Conservation (phyloP, 2,888 invertebrate genomes). For the Aleiodes testaceus region DNA sequence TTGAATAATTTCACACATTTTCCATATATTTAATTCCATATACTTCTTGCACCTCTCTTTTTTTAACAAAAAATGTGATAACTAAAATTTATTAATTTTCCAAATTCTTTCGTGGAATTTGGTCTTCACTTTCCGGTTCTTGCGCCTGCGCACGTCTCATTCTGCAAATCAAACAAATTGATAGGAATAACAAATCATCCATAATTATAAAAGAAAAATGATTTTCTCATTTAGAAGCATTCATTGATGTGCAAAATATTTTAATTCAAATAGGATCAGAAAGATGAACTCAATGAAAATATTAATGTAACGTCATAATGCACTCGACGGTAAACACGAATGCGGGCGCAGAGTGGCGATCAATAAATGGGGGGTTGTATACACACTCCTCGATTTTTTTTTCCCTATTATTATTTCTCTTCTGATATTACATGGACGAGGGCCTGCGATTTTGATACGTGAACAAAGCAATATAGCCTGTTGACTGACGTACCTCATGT, state of each 20-base stretch:
- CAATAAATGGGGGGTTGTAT: conserved; percentile 29
- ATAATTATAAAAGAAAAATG: no score
- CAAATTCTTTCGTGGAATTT: no score
- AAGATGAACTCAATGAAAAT: conserved; percentile 1
- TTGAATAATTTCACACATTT: no score
- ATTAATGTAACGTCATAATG: conserved; percentile 23
- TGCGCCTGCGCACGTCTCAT: no score
- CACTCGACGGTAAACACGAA: conserved; percentile 28
- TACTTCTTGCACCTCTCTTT: no score
- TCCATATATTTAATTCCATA: no score
- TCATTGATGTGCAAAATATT: background rate
- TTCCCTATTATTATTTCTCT: background rate
- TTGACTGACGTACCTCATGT: conserved; percentile 48
- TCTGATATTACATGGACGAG: background rate
- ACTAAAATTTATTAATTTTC: no score
- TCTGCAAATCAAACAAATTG: no score
- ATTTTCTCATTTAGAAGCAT: background rate
- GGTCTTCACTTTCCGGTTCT: no score
- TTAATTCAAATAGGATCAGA: background rate
- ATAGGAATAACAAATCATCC: no score
- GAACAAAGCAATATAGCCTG: conserved; percentile 15
- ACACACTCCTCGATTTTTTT: background rate
- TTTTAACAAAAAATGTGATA: no score
- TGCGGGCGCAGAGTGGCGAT: conserved; percentile 19
- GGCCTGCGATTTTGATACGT: conserved; percentile 22